phyloP scores from a whole-genome alignment of 92 coral and sea anemone species.

The Porites lobata region DNA sequence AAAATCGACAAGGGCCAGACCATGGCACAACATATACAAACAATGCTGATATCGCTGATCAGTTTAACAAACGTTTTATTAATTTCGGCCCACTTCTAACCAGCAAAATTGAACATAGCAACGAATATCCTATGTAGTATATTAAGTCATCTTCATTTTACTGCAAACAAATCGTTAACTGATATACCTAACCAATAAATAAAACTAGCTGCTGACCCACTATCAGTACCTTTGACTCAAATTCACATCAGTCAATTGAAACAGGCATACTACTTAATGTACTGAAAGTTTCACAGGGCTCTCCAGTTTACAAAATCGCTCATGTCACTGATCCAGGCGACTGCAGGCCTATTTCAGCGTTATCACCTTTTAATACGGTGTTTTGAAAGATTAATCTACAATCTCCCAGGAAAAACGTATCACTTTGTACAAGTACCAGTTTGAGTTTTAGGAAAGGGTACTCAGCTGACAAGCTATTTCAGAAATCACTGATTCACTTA shows the following conservation, averaged over 20 bases:
- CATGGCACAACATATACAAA: too few relatives aligned
- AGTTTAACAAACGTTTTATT: too few relatives aligned
- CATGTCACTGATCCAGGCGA: conserved; percentile 56
- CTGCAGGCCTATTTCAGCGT: conserved; percentile 70
- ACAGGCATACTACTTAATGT: conserved; percentile 70
- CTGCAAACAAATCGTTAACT: conserved; percentile 42
- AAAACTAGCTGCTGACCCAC: conserved; percentile 43
- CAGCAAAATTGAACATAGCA: neutral
- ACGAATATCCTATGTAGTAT: conserved; percentile 35
- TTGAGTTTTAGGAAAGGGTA: conserved; percentile 66
- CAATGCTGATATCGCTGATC: too few relatives aligned
- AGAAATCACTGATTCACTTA: conserved; percentile 58
- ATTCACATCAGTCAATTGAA: conserved; percentile 66
- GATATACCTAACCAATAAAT: conserved; percentile 51
- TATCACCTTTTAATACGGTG: conserved; percentile 50
- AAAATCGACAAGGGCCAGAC: too few relatives aligned
- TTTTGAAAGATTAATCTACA: conserved; percentile 54
- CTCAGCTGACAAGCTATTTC: conserved; percentile 63
- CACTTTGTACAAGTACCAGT: conserved; percentile 57
- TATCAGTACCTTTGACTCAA: conserved; percentile 58
- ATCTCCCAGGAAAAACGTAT: conserved; percentile 39
- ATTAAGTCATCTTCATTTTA: conserved; percentile 48
- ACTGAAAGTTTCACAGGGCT: conserved; percentile 67
- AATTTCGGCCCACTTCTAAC: too few relatives aligned
- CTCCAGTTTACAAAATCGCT: conserved; percentile 66